A percentile compares a stretch with the other conserved stretches of the same genome.
phyloP scores from a whole-genome alignment of 1,140 invertebrate genomes.

The Brachionus rubens region DNA sequence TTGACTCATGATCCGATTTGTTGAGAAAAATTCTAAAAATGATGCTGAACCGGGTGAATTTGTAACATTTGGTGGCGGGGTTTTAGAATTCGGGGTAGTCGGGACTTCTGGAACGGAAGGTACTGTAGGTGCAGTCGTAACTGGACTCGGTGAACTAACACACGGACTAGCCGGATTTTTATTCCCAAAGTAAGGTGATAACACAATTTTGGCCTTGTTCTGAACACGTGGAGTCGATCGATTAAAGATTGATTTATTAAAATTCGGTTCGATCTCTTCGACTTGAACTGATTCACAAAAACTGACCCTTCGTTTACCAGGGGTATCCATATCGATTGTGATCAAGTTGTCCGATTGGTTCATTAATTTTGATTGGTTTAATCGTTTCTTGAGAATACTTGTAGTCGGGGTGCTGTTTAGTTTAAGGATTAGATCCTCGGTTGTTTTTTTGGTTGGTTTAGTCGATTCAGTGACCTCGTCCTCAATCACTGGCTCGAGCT shows the following conservation, averaged over 20 bases:
- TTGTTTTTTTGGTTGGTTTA: background rate
- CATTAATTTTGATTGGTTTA: background rate
- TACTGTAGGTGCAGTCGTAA: background rate
- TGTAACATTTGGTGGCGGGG: background rate
- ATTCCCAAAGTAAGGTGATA: conserved; percentile 28
- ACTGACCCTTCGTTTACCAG: conserved; percentile 19
- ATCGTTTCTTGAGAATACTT: conserved; percentile 43
- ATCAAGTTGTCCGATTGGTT: conserved; percentile 22
- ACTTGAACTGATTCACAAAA: conserved; percentile 37
- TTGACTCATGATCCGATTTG: conserved; percentile 12
- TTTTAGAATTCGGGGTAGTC: conserved; percentile 2
- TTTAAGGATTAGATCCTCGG: conserved; percentile 8
- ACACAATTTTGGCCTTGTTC: conserved; percentile 15
- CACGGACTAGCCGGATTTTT: background rate
- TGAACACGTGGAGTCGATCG: background rate
- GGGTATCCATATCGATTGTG: background rate
- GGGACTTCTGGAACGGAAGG: background rate
- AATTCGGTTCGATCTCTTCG: conserved; percentile 40
- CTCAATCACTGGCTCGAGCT: background rate
- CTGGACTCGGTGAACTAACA: background rate
- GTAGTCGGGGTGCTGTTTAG: conserved; percentile 42
- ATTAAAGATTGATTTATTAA: conserved; percentile 22
- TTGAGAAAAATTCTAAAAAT: conserved; percentile 34
- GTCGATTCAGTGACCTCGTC: background rate
- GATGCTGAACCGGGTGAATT: conserved; percentile 40